These are phyloP conservation scores for Periophthalmus modestus DNA, from an alignment of 2,113 vertebrate species.

Conservation along the genomic window DNA sequence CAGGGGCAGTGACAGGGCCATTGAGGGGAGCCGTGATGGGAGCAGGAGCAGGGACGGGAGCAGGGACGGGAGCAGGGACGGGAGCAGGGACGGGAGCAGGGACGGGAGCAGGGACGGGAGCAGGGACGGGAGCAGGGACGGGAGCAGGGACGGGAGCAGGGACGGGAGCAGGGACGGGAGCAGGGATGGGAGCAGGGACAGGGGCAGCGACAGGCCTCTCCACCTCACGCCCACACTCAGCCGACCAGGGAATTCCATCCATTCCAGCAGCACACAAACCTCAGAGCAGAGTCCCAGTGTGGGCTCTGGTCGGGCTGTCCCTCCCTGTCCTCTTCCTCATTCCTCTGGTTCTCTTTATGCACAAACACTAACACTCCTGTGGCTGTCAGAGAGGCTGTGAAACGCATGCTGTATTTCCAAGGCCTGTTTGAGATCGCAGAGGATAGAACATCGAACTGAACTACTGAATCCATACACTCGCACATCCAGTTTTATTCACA, in stretches of 20 bases:
- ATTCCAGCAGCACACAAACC: constrained; percentile 50
- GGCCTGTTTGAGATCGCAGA: constrained; percentile 7
- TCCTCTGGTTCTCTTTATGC: constrained; percentile 2
- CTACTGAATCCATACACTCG: background rate
- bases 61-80: too few relatives aligned
- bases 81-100: too few relatives aligned
- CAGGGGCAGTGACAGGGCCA: too few relatives aligned
- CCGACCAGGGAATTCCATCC: constrained; percentile 59
- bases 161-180: too few relatives aligned
- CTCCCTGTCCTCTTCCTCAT: constrained; percentile 3
- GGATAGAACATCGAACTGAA: background rate
- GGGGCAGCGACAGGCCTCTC: constrained; percentile 14
- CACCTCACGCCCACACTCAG: constrained; percentile 28
- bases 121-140: too few relatives aligned
- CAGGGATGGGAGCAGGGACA: constrained; percentile 2
- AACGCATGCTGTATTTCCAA: constrained; percentile 9
- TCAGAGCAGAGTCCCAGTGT: constrained; percentile 8
- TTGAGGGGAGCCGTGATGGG: too few relatives aligned
- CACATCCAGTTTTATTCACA: background rate
- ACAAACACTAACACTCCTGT: background rate
- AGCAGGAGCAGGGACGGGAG: too few relatives aligned
- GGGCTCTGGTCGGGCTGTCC: background rate
- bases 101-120: too few relatives aligned
- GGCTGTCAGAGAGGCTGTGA: background rate
- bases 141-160: too few relatives aligned